Percentiles rank a stretch among this genome's conserved stretches.
These are phyloP conservation scores for Spheniscus humboldti DNA, from an alignment of 2,797 vertebrate genomes.

Conservation along the genomic window DNA sequence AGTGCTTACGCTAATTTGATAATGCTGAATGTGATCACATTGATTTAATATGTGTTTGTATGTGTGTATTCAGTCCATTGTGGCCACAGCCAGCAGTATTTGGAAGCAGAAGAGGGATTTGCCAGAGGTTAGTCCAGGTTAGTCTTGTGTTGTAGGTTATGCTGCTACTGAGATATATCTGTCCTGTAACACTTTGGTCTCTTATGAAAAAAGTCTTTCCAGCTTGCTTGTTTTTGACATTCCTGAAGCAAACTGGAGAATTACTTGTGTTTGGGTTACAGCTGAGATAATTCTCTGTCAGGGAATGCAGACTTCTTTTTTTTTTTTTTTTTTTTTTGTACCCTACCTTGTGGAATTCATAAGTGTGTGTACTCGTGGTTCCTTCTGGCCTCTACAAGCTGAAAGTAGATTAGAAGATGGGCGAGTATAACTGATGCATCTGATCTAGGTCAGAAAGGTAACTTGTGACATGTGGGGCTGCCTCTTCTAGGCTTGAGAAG, in stretches of 20 bases:
- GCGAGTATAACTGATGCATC: background rate
- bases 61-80: accelerated
- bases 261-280: background rate
- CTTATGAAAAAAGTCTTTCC: background rate
- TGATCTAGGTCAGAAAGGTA: background rate
- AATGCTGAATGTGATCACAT: background rate
- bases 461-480: background rate
- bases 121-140: background rate
- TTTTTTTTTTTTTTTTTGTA: background rate
- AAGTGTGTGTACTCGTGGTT: background rate
- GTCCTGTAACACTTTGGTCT: background rate
- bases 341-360: background rate
- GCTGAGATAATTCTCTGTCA: background rate
- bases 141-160: background rate
- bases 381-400: background rate
- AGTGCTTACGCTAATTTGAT: background rate
- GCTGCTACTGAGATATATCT: background rate
- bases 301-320: background rate
- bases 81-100: background rate
- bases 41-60: background rate
- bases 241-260: background rate
- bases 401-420: background rate
- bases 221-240: background rate
- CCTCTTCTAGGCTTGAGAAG: background rate
- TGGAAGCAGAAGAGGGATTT: background rate